Conservation (phyloP, 2,797 vertebrate genomes). For the Alfaro cultratus region DNA sequence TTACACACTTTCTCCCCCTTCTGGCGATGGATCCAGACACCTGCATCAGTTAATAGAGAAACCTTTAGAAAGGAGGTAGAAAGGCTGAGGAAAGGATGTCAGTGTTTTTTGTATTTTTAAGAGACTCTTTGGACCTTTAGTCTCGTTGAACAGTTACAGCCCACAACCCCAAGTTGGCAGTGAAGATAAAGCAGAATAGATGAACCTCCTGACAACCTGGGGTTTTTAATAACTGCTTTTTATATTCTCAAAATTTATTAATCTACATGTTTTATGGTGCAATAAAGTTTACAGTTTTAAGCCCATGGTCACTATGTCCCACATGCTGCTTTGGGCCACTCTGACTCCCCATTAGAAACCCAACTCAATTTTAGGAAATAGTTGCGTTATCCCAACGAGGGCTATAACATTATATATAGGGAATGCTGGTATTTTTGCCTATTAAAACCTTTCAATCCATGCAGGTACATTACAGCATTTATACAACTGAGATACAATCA, state of each 20-base stretch:
- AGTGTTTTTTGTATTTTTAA: neutral
- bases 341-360: neutral
- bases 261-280: neutral
- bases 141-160: neutral
- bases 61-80: neutral
- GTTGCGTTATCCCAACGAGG: neutral
- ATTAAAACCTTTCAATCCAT: too few species aligned
- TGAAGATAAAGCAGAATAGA: neutral
- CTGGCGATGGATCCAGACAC: neutral
- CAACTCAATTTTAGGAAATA: neutral
- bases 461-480: too few species aligned
- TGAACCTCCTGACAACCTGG: neutral
- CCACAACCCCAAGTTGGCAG: neutral
- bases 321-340: neutral
- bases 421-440: too few species aligned
- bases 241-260: neutral
- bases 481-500: too few species aligned
- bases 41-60: neutral
- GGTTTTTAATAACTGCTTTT: neutral
- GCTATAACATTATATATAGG: neutral
- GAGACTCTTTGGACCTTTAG: neutral
- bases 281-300: neutral
- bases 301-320: neutral
- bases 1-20: neutral
- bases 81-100: neutral